Conservation (phyloP, 2,888 invertebrate genomes). For the Thyatira batis region DNA sequence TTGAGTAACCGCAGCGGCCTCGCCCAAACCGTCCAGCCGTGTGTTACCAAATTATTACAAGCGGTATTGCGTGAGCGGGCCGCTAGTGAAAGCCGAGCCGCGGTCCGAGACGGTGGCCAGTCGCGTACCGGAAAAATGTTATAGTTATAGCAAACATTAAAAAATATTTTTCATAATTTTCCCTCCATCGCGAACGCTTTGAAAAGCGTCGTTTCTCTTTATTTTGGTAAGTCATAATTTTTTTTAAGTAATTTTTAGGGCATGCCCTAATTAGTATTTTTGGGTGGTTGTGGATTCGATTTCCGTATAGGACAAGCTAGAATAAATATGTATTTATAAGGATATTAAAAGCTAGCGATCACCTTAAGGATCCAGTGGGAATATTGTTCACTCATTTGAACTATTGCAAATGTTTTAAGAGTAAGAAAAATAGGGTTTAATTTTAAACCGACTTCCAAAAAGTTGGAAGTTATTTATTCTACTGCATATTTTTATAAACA, state of each 20-base stretch:
- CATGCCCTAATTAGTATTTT: not conserved
- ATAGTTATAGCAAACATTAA: too few species aligned
- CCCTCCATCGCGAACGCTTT: constrained; percentile 4
- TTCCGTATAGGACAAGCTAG: too few species aligned
- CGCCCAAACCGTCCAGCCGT: constrained; percentile 27
- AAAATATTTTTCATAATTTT: constrained; percentile 6
- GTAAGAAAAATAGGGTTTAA: too few species aligned
- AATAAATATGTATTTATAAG: too few species aligned
- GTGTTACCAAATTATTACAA: constrained; percentile 42
- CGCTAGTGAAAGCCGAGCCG: constrained; percentile 62
- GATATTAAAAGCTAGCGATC: too few species aligned
- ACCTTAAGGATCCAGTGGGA: too few species aligned
- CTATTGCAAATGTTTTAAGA: too few species aligned
- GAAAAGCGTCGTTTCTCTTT: constrained; percentile 23
- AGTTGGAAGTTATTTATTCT: too few species aligned
- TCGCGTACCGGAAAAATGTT: constrained; percentile 34
- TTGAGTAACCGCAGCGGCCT: constrained; percentile 5
- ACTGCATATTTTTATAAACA: too few species aligned
- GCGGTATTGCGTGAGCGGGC: constrained; percentile 44
- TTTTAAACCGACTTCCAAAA: too few species aligned
- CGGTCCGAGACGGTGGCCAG: constrained; percentile 35
- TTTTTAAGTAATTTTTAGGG: constrained; percentile 1
- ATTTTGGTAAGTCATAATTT: constrained; percentile 10
- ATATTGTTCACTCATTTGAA: too few species aligned
- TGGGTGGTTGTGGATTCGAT: too few species aligned